A percentile compares a stretch with the other conserved stretches of the same genome.
phyloP scores from a whole-genome alignment of 2,797 vertebrate genomes.

The Mallotus villosus region DNA sequence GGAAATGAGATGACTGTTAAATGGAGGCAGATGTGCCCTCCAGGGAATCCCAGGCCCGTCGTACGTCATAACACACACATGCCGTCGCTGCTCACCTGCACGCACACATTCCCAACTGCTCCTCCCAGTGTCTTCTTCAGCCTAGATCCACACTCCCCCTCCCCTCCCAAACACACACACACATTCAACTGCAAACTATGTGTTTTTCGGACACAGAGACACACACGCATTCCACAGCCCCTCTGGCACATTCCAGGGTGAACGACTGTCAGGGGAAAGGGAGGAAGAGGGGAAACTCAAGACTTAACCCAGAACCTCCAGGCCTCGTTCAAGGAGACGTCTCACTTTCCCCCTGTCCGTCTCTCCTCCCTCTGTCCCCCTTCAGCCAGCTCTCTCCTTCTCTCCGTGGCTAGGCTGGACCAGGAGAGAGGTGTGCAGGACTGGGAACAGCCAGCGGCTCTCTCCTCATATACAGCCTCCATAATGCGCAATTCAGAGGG shows the following conservation, averaged over 20 bases:
- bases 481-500: not conserved
- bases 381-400: slow-evolving; percentile 12
- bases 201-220: slow-evolving; percentile 47
- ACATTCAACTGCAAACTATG: slow-evolving; percentile 57
- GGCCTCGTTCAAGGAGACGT: slow-evolving; percentile 28
- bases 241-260: slow-evolving; percentile 39
- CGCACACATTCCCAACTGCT: not conserved
- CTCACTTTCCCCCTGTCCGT: slow-evolving; percentile 27
- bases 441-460: slow-evolving; percentile 13
- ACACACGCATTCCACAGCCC: slow-evolving; percentile 41
- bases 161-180: slow-evolving; percentile 7
- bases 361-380: slow-evolving; percentile 39
- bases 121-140: too few species aligned
- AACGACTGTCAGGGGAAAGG: slow-evolving; percentile 48
- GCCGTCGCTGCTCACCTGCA: not conserved
- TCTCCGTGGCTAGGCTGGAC: slow-evolving; percentile 15
- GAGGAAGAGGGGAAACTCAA: slow-evolving; percentile 55
- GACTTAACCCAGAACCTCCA: slow-evolving; percentile 48
- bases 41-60: slow-evolving; percentile 68
- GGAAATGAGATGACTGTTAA: slow-evolving; percentile 32
- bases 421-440: slow-evolving; percentile 25
- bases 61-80: slow-evolving; percentile 28
- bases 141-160: not conserved
- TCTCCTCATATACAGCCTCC: slow-evolving; percentile 19
- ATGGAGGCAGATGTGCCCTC: slow-evolving; percentile 67